A percentile compares a stretch with the other conserved stretches of the same genome.
These are phyloP conservation scores for Morpho achilles DNA, from an alignment of 2,888 invertebrate species.

Conservation along the genomic window DNA sequence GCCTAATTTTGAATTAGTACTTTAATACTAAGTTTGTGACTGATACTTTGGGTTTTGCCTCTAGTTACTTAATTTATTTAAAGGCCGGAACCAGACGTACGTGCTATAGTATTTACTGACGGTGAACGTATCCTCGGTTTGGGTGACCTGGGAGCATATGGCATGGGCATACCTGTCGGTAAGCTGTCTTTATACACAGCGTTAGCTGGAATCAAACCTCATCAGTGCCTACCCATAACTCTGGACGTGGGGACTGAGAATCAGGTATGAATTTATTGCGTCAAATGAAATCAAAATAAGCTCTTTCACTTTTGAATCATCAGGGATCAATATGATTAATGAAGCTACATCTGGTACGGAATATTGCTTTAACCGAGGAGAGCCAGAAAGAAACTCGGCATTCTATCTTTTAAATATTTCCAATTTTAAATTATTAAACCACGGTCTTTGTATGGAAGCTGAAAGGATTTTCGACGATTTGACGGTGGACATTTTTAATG, in stretches of 20 bases:
- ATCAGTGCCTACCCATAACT: slow-evolving; percentile 95
- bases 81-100: slow-evolving; percentile 91
- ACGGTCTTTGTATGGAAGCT: neutral
- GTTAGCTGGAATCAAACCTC: slow-evolving; percentile 95
- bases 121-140: slow-evolving; percentile 98
- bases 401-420: too few relatives aligned
- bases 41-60: slow-evolving; percentile 9
- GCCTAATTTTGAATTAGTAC: neutral
- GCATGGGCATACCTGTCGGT: slow-evolving; percentile 99
- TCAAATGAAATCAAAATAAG: too few relatives aligned
- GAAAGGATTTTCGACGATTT: neutral
- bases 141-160: slow-evolving; percentile 97
- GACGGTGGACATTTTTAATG: too few relatives aligned
- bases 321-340: too few relatives aligned
- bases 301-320: too few relatives aligned
- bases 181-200: slow-evolving; percentile 98
- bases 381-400: too few relatives aligned
- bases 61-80: slow-evolving; percentile 10
- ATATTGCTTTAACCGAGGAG: too few relatives aligned
- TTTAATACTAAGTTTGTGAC: neutral
- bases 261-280: slow-evolving; percentile 70
- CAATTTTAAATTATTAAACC: too few relatives aligned
- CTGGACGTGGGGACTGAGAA: slow-evolving; percentile 98
- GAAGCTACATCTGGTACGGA: too few relatives aligned
- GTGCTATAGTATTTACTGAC: slow-evolving; percentile 95